Percentiles rank a stretch among this genome's conserved stretches.
Evolutionary conservation across 2,888 invertebrate species (phyloP).

Genomic region (Lissonota sp.): DNA sequence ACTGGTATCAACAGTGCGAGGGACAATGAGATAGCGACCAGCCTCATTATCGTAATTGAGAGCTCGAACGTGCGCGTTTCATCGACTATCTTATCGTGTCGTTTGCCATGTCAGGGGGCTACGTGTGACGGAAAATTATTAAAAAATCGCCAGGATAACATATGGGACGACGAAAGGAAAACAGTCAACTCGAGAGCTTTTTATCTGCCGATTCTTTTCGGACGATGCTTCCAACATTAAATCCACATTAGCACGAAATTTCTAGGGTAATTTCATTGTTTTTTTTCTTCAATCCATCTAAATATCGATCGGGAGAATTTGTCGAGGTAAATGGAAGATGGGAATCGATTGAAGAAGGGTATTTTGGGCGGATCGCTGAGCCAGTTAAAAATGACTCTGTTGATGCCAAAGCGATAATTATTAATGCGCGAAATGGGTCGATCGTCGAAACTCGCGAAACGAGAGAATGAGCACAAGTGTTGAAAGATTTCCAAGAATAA

Average conservation of each 20-base stretch:
- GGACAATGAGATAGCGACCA: background rate
- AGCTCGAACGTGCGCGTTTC: constrained; percentile 21
- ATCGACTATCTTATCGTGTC: constrained; percentile 57
- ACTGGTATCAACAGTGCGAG: background rate
- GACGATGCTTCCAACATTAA: constrained; percentile 35
- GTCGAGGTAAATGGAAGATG: background rate
- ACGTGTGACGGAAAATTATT: constrained; percentile 39
- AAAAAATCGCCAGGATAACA: constrained; percentile 42
- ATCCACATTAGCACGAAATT: constrained; percentile 26
- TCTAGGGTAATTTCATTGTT: background rate
- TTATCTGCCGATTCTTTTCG: constrained; percentile 12
- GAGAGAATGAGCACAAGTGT: background rate
- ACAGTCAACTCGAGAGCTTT: constrained; percentile 21
- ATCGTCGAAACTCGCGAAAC: constrained; percentile 7
- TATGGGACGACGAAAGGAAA: constrained; percentile 33
- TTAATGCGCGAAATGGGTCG: constrained; percentile 30
- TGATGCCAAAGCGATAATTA: constrained; percentile 4
- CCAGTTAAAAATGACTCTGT: background rate
- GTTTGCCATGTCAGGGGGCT: background rate
- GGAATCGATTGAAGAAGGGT: constrained; percentile 20
- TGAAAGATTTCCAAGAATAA: constrained; percentile 50
- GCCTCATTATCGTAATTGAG: constrained; percentile 55
- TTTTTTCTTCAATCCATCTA: background rate
- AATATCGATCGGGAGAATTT: background rate
- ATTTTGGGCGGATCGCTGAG: constrained; percentile 17